These are phyloP conservation scores for Catocala nupta DNA, from an alignment of 2,888 invertebrate genomes.

Conservation along the genomic window DNA sequence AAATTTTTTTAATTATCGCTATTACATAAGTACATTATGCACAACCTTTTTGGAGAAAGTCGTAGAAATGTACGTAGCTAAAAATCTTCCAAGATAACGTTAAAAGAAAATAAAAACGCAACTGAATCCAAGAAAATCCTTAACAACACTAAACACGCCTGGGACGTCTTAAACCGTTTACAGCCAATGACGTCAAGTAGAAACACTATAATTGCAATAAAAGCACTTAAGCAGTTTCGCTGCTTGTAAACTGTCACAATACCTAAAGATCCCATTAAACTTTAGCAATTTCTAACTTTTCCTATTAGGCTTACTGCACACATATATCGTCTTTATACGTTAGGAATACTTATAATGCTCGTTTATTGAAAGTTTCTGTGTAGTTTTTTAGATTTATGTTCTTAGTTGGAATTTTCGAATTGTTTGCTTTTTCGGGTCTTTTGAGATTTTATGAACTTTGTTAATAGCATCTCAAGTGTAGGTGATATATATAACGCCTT, in stretches of 20 bases:
- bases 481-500: neutral
- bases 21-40: too few species aligned
- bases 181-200: conserved; percentile 49
- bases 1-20: too few species aligned
- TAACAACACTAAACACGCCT: conserved; percentile 26
- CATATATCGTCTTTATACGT: conserved; percentile 58
- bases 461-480: conserved; percentile 1
- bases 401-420: conserved; percentile 5
- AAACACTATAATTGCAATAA: conserved; percentile 69
- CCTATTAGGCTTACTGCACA: conserved; percentile 78
- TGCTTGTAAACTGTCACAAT: conserved; percentile 80
- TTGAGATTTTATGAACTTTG: conserved; percentile 8
- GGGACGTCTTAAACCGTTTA: conserved; percentile 41
- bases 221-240: conserved; percentile 70
- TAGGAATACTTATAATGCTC: conserved; percentile 47
- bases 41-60: too few species aligned
- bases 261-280: conserved; percentile 82
- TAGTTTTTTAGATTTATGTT: conserved; percentile 45
- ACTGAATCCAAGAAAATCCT: conserved; percentile 16
- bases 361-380: conserved; percentile 48
- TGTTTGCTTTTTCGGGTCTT: conserved; percentile 1
- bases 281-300: conserved; percentile 81
- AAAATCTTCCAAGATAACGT: conserved; percentile 20
- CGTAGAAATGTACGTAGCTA: neutral
- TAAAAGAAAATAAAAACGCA: conserved; percentile 36